These are phyloP conservation scores for Halcyon malimbica DNA, from an alignment of 2,113 vertebrate genomes.

Conservation along the genomic window DNA sequence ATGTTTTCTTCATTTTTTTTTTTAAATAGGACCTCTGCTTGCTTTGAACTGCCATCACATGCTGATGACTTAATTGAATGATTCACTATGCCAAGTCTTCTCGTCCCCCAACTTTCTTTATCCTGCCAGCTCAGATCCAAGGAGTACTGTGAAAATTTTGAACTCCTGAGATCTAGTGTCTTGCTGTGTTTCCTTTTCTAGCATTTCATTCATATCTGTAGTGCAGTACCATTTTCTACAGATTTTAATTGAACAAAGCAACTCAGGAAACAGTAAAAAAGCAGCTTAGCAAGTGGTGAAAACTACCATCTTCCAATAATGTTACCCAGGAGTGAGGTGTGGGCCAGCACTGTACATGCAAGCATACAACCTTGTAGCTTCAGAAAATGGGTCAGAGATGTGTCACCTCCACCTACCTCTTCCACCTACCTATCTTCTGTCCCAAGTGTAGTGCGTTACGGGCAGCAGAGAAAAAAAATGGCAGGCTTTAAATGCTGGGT, in stretches of 20 bases:
- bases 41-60: neutral
- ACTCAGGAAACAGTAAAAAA: neutral
- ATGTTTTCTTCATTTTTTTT: neutral
- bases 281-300: neutral
- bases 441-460: fast-evolving
- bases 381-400: neutral
- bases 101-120: neutral
- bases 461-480: neutral
- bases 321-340: neutral
- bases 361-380: neutral
- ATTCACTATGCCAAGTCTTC: neutral
- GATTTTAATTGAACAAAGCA: neutral
- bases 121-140: neutral
- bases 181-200: neutral
- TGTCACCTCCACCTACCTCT: neutral
- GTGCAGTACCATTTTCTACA: neutral
- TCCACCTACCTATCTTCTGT: neutral
- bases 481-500: neutral
- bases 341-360: neutral
- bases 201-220: neutral
- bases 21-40: neutral
- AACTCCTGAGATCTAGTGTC: neutral
- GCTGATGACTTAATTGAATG: neutral
- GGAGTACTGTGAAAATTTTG: neutral
- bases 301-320: neutral